phyloP scores from a whole-genome alignment of 2,113 vertebrate genomes.

The Neodon shergylaensis region DNA sequence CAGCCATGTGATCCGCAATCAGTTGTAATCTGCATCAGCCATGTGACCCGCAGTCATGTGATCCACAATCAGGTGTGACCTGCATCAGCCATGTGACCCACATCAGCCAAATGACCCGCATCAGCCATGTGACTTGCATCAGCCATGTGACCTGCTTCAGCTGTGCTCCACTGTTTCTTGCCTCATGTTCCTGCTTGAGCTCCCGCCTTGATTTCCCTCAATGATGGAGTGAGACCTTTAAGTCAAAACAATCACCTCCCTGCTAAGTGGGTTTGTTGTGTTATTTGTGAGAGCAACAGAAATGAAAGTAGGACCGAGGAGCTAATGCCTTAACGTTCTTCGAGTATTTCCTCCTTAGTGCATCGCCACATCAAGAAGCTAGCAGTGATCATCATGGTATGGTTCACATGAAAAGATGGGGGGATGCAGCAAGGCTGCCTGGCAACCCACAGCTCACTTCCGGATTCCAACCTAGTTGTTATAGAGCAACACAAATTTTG shows the following conservation, averaged over 20 bases:
- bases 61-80: background rate
- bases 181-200: background rate
- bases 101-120: too few relatives aligned
- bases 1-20: too few relatives aligned
- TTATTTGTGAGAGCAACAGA: background rate
- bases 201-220: background rate
- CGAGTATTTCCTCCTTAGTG: background rate
- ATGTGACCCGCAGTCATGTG: too few relatives aligned
- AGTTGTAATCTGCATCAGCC: too few relatives aligned
- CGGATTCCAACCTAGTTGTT: background rate
- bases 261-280: background rate
- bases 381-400: background rate
- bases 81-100: too few relatives aligned
- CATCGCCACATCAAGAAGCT: background rate
- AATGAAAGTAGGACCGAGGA: background rate
- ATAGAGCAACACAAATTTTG: background rate
- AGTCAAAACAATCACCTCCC: background rate
- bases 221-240: background rate
- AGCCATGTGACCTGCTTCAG: background rate
- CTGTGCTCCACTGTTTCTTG: background rate
- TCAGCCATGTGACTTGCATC: too few relatives aligned
- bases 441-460: background rate
- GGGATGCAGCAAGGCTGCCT: background rate
- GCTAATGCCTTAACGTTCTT: background rate
- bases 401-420: background rate